phyloP scores from a whole-genome alignment of 2,888 invertebrate genomes.

The Pheosia gnoma region DNA sequence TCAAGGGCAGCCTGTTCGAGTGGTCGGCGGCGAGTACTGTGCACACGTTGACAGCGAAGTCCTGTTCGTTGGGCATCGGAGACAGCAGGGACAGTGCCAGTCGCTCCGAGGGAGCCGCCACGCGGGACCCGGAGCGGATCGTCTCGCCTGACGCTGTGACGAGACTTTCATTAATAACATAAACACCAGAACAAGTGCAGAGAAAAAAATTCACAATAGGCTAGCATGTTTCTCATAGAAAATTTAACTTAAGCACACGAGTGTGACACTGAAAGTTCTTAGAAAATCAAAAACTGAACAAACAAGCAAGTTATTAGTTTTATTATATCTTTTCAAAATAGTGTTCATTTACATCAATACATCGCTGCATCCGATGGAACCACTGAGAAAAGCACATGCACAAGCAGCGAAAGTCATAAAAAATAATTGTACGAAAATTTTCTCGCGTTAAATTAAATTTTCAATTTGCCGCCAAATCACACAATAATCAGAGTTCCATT shows the following conservation, averaged over 20 bases:
- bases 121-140: slow-evolving; percentile 54
- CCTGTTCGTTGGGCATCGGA: slow-evolving; percentile 99
- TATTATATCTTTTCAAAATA: slow-evolving; percentile 10
- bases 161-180: slow-evolving; percentile 14
- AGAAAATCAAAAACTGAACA: slow-evolving; percentile 10
- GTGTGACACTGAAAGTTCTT: slow-evolving; percentile 2
- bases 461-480: no score
- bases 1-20: slow-evolving; percentile 93
- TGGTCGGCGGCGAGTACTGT: slow-evolving; percentile 97
- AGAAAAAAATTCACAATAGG: no score
- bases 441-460: background rate
- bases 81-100: slow-evolving; percentile 95
- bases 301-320: slow-evolving; percentile 7
- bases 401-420: no score
- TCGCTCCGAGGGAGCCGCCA: slow-evolving; percentile 87
- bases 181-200: no score
- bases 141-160: slow-evolving; percentile 71
- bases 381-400: background rate
- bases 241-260: no score
- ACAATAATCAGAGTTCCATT: background rate
- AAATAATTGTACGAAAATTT: no score
- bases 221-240: no score
- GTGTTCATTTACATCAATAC: slow-evolving; percentile 5
- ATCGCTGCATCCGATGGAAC: background rate
- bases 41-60: slow-evolving; percentile 98